A percentile compares a stretch with the other conserved stretches of the same genome.
Evolutionary conservation across 2,888 invertebrate genomes (phyloP).

Genomic region (Drosophila dives): DNA sequence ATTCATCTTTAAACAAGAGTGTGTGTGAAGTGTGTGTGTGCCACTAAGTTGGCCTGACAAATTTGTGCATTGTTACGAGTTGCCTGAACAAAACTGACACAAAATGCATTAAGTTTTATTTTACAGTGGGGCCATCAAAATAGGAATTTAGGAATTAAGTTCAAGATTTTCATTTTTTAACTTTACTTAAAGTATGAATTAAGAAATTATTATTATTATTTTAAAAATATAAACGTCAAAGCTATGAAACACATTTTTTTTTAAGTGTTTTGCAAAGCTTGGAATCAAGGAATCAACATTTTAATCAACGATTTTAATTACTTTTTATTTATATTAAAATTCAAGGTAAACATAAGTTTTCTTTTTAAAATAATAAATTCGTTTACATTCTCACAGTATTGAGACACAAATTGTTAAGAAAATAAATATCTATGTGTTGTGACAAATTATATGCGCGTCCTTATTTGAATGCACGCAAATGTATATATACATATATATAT

Average conservation of each 20-base stretch:
- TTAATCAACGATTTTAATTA: not conserved
- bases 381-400: not conserved
- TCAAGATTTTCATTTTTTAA: not conserved
- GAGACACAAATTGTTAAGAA: not conserved
- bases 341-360: not conserved
- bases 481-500: conserved; percentile 12
- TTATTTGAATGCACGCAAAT: conserved; percentile 11
- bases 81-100: conserved; percentile 48
- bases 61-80: conserved; percentile 49
- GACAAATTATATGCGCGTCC: conserved; percentile 1
- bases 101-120: conserved; percentile 30
- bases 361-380: not conserved
- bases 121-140: conserved; percentile 11
- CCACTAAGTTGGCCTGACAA: conserved; percentile 53
- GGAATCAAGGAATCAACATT: too few species aligned
- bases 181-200: not conserved
- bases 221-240: not conserved
- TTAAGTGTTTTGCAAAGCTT: not conserved
- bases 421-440: not conserved
- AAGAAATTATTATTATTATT: not conserved
- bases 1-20: conserved; percentile 6
- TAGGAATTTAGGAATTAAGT: conserved; percentile 18
- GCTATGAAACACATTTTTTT: not conserved
- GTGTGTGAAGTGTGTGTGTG: not conserved
- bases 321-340: not conserved